Base-by-base conservation (phyloP, 2,888 invertebrate genomes). In the Amblyjoppa proteus region DNA sequence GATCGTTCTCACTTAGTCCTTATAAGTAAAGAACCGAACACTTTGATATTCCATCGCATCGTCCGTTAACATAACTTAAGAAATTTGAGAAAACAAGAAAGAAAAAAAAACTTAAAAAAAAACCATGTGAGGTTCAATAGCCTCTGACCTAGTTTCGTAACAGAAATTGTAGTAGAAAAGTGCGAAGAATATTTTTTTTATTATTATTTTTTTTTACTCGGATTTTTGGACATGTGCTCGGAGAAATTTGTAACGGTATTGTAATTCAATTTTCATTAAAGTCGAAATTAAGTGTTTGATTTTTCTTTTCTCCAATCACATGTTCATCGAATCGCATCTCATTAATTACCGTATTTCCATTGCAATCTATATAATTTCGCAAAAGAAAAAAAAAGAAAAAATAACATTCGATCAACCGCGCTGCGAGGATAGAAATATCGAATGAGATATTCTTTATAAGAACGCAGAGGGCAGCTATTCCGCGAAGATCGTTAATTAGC, bases 401-500 rank as follows among this genome's bases (percentile, higher is more conserved):
- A 9, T 3, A 7, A 9, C 56, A 25, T n/a, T 41, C 28, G 64
- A 45, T 11, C 25, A n/a, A 53, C 41, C 13, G 31, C n/a, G 61
- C 73, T 53, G 61, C 81, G 53, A 34, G 64, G 66, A 53, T 71
- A 28, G 64, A 70, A 61, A 69, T 25, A 61, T 82, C 45, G 45
- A 77, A 64, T 64, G 70, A 34, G 38, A 51, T 28, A 25, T 34
- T 16, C 31, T n/a, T 69, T 5, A n/a, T 28, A 9, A 41, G 16
- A 38, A 51, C 25, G 13, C 9, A 25, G 34, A 49, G 49, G 58
- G 25, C 56, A 31, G 45, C 25, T 20, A 45, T 81, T 49, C 34
- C 31, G 81, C 25, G 58, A 58, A 38, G 3, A 74, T 61, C 41
- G 16, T 73, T 58, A n/a, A 61, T 64, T 13, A 51, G 71, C 45